These are phyloP conservation scores for Amphilophus citrinellus DNA, from an alignment of 2,113 vertebrate genomes.

Conservation along the genomic window DNA sequence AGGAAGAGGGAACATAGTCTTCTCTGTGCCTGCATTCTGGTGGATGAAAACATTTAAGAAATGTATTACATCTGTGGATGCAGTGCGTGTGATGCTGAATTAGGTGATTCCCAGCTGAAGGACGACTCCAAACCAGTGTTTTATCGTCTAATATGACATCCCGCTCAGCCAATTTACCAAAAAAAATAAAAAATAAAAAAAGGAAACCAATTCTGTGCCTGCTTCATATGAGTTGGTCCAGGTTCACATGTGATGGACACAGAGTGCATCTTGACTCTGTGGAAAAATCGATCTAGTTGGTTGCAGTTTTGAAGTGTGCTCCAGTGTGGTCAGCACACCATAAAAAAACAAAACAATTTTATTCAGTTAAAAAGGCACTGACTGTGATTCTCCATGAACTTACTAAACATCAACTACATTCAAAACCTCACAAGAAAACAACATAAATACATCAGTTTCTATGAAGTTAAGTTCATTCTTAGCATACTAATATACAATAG, in stretches of 20 bases:
- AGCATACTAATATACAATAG: neutral
- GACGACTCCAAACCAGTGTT: neutral
- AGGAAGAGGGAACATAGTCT: slow-evolving; percentile 90
- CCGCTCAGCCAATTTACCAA: neutral
- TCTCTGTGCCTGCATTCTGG: slow-evolving; percentile 93
- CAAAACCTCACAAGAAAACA: neutral
- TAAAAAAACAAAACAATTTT: too few relatives aligned
- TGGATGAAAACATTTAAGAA: neutral
- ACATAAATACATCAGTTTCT: neutral
- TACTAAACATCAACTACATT: neutral
- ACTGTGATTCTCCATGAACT: neutral
- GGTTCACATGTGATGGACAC: too few relatives aligned
- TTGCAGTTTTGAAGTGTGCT: too few relatives aligned
- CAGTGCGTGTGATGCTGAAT: neutral
- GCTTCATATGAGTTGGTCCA: too few relatives aligned
- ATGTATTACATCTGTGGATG: neutral
- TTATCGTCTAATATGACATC: neutral
- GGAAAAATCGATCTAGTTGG: too few relatives aligned
- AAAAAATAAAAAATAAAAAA: too few relatives aligned
- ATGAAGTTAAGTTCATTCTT: neutral
- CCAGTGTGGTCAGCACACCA: too few relatives aligned
- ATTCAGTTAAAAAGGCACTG: neutral
- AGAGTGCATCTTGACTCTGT: too few relatives aligned
- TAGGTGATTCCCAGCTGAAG: neutral
- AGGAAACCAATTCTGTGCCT: too few relatives aligned